Conservation (phyloP, 2,113 vertebrate species). For the Macquaria ambigua region DNA sequence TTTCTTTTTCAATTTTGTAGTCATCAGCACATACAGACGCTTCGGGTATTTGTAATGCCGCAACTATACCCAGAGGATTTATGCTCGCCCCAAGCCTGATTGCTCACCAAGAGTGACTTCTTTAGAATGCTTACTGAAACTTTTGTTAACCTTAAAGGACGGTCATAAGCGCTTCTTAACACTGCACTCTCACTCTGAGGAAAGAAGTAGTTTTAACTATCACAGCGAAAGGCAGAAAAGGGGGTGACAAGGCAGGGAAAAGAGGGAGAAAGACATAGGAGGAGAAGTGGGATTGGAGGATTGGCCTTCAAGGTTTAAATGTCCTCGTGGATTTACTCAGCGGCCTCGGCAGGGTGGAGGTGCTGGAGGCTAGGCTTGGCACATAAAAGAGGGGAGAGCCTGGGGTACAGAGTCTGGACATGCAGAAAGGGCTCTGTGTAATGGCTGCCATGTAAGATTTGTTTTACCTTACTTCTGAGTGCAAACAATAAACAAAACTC, state of each 20-base stretch:
- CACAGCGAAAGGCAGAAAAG: conserved; percentile 17
- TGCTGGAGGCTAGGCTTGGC: conserved; percentile 30
- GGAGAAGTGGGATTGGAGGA: conserved; percentile 42
- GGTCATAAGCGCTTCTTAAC: conserved; percentile 63
- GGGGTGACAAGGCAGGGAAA: conserved; percentile 18
- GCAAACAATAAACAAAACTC: not conserved
- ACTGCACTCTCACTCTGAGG: conserved; percentile 28
- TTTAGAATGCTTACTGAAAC: conserved; percentile 86
- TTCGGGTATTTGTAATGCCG: conserved; percentile 92
- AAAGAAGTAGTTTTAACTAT: conserved; percentile 35
- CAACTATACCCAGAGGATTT: conserved; percentile 88
- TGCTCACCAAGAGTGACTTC: conserved; percentile 88
- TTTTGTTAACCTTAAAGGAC: conserved; percentile 82
- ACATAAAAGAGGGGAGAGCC: not conserved
- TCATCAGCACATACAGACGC: conserved; percentile 98
- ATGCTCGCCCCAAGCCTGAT: conserved; percentile 89
- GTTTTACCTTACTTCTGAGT: not conserved
- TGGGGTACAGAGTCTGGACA: not conserved
- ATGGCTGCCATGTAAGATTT: conserved; percentile 3
- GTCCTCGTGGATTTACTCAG: conserved; percentile 69
- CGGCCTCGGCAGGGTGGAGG: conserved; percentile 43
- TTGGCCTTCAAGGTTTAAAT: conserved; percentile 63
- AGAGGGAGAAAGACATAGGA: not conserved
- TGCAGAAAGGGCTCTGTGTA: not conserved
- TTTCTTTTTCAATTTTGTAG: conserved; percentile 98